Evolutionary conservation across 2,113 vertebrate genomes (phyloP).

Genomic region (Pungitius pungitius): DNA sequence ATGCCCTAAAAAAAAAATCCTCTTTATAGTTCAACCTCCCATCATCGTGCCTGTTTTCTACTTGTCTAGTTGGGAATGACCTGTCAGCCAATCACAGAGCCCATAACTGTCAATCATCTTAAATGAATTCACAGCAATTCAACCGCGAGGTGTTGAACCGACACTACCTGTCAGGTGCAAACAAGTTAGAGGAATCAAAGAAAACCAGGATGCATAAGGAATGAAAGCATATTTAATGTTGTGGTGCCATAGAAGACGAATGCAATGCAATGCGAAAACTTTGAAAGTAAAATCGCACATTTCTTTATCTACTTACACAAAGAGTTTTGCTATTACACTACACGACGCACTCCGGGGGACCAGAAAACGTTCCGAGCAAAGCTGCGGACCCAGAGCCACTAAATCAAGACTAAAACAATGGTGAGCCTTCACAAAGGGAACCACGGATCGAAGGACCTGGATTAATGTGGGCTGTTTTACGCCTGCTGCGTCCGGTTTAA

Average conservation of each 20-base stretch:
- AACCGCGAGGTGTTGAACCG: slow-evolving; percentile 2
- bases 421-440: neutral
- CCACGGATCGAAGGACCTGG: neutral
- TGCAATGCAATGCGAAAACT: neutral
- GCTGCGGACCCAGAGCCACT: neutral
- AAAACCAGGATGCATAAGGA: neutral
- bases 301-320: neutral
- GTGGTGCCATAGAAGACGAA: neutral
- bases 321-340: neutral
- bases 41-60: slow-evolving; percentile 34
- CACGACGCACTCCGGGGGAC: neutral
- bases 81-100: slow-evolving; percentile 24
- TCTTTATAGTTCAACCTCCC: neutral
- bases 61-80: slow-evolving; percentile 19
- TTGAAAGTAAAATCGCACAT: neutral
- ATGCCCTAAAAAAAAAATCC: slow-evolving; percentile 26
- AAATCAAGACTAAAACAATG: neutral
- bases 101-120: slow-evolving; percentile 26
- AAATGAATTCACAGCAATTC: slow-evolving; percentile 32
- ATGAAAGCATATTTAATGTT: neutral
- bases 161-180: slow-evolving; percentile 18
- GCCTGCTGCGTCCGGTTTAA: neutral
- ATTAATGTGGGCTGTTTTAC: neutral
- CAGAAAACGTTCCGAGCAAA: neutral
- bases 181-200: neutral